Evolutionary conservation across 37 sponge, comb jelly and placozoan genomes (phyloP), one percentile per base, ranked within the genome.

Genomic region (Axinella damicornis): DNA sequence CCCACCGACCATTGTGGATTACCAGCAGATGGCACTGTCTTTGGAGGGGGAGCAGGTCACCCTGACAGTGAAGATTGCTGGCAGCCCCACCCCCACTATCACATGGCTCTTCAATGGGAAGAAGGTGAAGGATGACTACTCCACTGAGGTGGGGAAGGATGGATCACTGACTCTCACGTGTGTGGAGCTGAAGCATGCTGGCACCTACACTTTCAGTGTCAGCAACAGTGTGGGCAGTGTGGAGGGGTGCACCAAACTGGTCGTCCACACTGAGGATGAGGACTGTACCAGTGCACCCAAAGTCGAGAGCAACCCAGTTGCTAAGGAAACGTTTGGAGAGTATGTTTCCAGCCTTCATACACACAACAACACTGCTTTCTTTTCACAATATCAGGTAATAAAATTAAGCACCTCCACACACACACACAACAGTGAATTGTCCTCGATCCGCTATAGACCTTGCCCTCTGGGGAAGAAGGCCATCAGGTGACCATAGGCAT

Each of bases 191-290:
- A 40, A 21, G 24, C 83, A 83, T 28, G 52, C 74, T 21, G 83
- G 83, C 15, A 83, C 53, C 2, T 83, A 83, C 54, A 58, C 60
- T 65, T 83, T 83, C 65, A 73, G 39, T 21, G 83, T 71, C 31
- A 83, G 83, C 53, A 83, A 83, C 33, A 27, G 33, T 21, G 14
- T 17, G 18, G 83, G 83, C 30, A 83, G 74, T 72, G 83, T 73
- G 20, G 83, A 72, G 53, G 83, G 83, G 24, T 63, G 71, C 62
- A 63, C 71, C 2, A 71, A 83, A 32, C 73, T 83, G 52, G 61
- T 39, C 0, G 74, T 83, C n/a, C 36, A 37, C n/a, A 35, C 25
- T 35, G 66, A 72, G 73, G 73, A 73, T n/a, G 46, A 46, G 46
- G 46, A 46, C 4, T 46, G 9, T 46, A 25, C 53, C n/a, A 19